Evolutionary conservation across 2,888 invertebrate species (phyloP), one percentile per base, ranked within the genome.

Genomic region (Xestobium rufovillosum): DNA sequence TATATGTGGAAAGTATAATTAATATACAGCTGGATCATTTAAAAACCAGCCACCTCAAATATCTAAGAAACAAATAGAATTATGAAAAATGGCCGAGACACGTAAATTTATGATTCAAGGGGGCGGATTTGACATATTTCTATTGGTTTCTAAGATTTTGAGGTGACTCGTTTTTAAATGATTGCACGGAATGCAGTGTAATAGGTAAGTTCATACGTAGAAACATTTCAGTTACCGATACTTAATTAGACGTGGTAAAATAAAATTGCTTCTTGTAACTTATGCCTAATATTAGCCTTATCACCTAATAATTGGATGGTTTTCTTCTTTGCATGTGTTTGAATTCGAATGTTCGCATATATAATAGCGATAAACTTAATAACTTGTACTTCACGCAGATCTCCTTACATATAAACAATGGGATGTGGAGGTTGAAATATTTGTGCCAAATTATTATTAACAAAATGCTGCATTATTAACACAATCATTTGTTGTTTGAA

Each of bases 371-470:
- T n/a, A n/a, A n/a, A n/a, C n/a, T n/a, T n/a, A n/a, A n/a, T n/a
- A n/a, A 26, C 29, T 36, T 40, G 40, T 26, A 36, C 36, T 32
- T 36, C 40, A 31, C 36, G 40, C 13, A 40, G 27, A 26, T 40
- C 32, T 32, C 36, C 40, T 27, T 27, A 29, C 36, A 32, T 40
- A 11, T 36, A 31, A 31, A 36, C 32, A 15, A 40, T 14, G 26
- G 36, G 40, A 31, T 40, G 36, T 14, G 40, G 14, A 16, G 36
- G 40, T 36, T 40, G 40, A 32, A 40, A 40, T 27, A 40, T 19
- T 23, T 32, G 27, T 25, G 15, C 31, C 14, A 39, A 35, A n/a
- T n/a, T n/a, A 35, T 39, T 34, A 30, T 34, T 23, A 31, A 39
- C 14, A 12, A 37, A 37, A 32, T 32, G 16, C 10, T 37, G 26